Evolutionary conservation across 2,888 invertebrate genomes (phyloP), one percentile per base, ranked within the genome.

Genomic region (Agrotis ipsilon): DNA sequence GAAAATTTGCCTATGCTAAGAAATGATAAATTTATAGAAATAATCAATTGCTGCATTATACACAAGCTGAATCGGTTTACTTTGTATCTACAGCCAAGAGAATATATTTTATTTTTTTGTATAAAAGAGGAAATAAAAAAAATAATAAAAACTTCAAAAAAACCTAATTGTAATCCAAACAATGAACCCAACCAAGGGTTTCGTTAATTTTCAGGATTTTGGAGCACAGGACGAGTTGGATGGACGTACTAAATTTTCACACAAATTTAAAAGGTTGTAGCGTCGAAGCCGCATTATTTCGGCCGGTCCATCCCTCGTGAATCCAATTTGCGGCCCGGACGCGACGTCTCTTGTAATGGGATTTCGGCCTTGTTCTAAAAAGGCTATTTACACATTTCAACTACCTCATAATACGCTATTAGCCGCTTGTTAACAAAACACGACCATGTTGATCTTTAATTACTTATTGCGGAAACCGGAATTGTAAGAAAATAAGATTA

Each of bases 301-400:
- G 87, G 89, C 65, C 88, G 87, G 89, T 90, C 90, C 90, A 90
- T 91, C 89, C 89, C 89, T 89, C 88, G 89, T 89, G 90, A 92
- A 94, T 93, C 93, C 92, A 94, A 94, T 94, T 94, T 94, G 91
- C 88, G 88, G 85, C 86, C 83, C 86, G 88, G 88, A 88, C 90
- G 86, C 90, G 88, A 89, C 90, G 90, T 90, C 90, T 90, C 90
- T 84, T 86, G 86, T 94, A 94, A 94, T 94, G 90, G 92, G 92
- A 92, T 94, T 94, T 92, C 84, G 88, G 88, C 80, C 86, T 87
- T 86, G 86, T 88, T 91, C 89, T 90, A 91, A 92, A 93, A 93
- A 92, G 90, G 87, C 90, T 91, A 92, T 93, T 92, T 92, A 92
- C 85, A 86, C 87, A 86, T 84, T 85, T 88, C 85, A 87, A 85